Base-by-base conservation (phyloP, 2,888 invertebrate genomes). In the Exocentrus adspersus region DNA sequence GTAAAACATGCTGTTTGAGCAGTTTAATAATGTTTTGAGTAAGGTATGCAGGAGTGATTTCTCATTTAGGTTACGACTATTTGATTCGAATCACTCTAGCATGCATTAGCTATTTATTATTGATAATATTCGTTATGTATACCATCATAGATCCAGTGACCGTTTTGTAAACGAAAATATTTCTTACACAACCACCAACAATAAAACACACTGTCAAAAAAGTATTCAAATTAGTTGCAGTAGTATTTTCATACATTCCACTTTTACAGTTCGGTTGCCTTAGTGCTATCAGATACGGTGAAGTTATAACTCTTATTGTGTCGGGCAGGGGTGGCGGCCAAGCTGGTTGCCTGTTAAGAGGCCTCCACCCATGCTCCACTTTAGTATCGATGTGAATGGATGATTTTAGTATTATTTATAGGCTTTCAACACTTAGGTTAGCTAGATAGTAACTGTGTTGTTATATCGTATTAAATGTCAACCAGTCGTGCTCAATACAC, bases 371-470 rank as follows among this genome's bases (percentile, higher is more conserved):
- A 57, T 62, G 62, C 69, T 56, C 70, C 21, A 64, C 48, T 61
- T 68, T 70, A 65, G 68, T 57, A 59, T 65, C 62, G 60, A 64
- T 62, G 62, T 68, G 70, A 61, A 67, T 69, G 71, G 72, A 71
- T 71, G 72, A 71, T 77, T n/a, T 79, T 80, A 80, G 77, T 82
- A 81, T 79, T 79, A 80, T 80, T 80, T 80, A 79, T 82, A 82
- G 81, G 82, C 82, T 82, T 82, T 82, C 77, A 82, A 82, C 80
- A 82, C 80, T 82, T 82, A 82, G 82, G 81, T 80, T 83, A 83
- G 82, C 80, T 82, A 82, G 82, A 80, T 81, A 80, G 81, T 83
- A 82, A 82, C 81, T 82, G 82, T 83, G 83, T 82, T 82, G 82
- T 83, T 83, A 80, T 80, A 81, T 82, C 81, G 80, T 82, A 82